Base-by-base conservation (phyloP, 2,797 vertebrate species). In the Nyctalus aviator region DNA sequence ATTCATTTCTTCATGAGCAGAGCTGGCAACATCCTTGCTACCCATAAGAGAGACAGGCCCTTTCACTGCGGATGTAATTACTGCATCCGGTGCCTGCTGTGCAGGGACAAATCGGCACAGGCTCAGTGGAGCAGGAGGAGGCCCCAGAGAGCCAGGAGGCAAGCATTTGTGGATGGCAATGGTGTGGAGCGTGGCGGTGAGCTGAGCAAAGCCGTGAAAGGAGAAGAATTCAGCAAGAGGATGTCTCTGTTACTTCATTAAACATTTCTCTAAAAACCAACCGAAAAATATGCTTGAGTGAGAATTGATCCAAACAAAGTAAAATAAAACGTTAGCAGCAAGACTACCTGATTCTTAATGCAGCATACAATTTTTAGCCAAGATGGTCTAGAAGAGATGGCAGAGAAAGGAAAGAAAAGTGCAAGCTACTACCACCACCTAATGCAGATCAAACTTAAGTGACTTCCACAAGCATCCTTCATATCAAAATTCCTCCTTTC, bases 21-120 rank as follows among this genome's bases (percentile, higher is more conserved):
- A 20, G 10, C 62, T 68, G 62, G 53, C 57, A 78, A 57, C 25
- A 10, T 62, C 69, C 73, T 84, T 41, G 92, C 73, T 72, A 78
- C 77, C 64, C 78, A 46, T 6, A 30, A 72, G 90, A 75, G 92
- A 96, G 68, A 78, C 44, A 73, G 86, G 81, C 44, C 37, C 55
- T 88, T 73, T 84, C 79, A 66, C 37, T 75, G 92, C 90, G 82
- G 95, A 71, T 75, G 79, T 84, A 93, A 94, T 96, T 69, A 89
- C 88, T 82, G 84, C 71, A 91, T 92, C 88, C 8, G 2, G 71
- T 68, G 86, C 35, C 73, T 84, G 12, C 25, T 50, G 27, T 82
- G 64, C 32, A 30, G 91, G 76, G 85, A 87, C 84, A 84, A 78
- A 88, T 84, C 68, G 55, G 53, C 59, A 46, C 15, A 21, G 35